Evolutionary conservation across 2,888 invertebrate genomes (phyloP), one percentile per base, ranked within the genome.

Genomic region (Drosophila histrio): DNA sequence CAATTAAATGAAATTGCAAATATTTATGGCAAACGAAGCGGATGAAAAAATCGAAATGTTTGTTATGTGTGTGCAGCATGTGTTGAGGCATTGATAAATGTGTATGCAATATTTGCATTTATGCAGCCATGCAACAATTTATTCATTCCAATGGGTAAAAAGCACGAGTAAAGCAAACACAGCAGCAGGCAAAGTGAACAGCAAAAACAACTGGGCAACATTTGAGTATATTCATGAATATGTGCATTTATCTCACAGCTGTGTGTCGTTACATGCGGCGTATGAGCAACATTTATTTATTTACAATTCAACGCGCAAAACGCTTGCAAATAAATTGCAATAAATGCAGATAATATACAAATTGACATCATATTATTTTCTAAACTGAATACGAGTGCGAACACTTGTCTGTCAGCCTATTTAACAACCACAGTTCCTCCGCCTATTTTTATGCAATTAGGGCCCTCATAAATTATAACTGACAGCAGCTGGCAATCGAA

Each of bases 401-500:
- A 30, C 11, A 13, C 24, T 28, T 26, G 17, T 19, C 17, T 8
- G 22, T n/a, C 3, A 8, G 39, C 30, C 30, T 13, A 21, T 70
- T 57, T 52, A 46, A 46, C 56, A 30, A 34, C 9, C 30, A 34
- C 50, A 54, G 7, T 32, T 44, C n/a, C n/a, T 32, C 19, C 3
- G 11, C 43, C 19, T 36, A 54, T 54, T 24, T 58, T 67, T 59
- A 72, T 72, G 77, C 74, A 86, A 77, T 79, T 77, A 79, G 50
- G 57, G 57, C 21, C 26, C 58, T 59, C 66, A 87, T 87, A 81
- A 84, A 84, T 80, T 87, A 84, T 75, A 70, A 46, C 72, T 75
- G 87, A 64, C 79, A 65, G 86, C 80, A 86, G 80, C 72, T 87
- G 81, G 68, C 72, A 67, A 75, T 72, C 78, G 81, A 72, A 75